Percentiles rank a stretch among this genome's conserved stretches.
Conservation (phyloP, 1,140 invertebrate genomes). For the Oncopodura yosiiana region DNA sequence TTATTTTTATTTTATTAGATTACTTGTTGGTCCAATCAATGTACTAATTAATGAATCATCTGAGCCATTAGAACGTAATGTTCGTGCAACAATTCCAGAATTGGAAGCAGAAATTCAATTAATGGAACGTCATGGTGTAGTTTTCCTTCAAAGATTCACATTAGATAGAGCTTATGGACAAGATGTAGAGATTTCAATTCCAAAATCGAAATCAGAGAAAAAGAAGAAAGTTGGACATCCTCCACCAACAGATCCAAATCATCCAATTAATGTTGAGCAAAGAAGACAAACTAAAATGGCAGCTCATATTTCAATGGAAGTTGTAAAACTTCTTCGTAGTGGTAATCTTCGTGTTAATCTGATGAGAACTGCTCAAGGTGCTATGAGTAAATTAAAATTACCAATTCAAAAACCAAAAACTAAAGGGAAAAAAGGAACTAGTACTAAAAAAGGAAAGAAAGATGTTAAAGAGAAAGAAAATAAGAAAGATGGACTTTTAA, state of each 20-base stretch:
- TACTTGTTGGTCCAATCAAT: conserved; percentile 31
- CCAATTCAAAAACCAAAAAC: conserved; percentile 29
- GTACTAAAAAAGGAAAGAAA: conserved; percentile 8
- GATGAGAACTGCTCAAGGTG: conserved; percentile 31
- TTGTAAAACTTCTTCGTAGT: conserved; percentile 33
- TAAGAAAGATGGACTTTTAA: too few species aligned
- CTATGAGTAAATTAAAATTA: conserved; percentile 33
- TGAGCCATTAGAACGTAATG: conserved; percentile 31
- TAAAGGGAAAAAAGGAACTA: conserved; percentile 17
- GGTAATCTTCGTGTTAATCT: conserved; percentile 34
- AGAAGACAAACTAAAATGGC: conserved; percentile 34
- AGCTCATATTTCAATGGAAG: conserved; percentile 35
- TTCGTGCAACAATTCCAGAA: conserved; percentile 32
- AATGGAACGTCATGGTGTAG: conserved; percentile 35
- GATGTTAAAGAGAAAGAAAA: too few species aligned
- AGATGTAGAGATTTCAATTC: conserved; percentile 34
- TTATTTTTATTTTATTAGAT: conserved; percentile 11
- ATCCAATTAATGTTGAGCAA: conserved; percentile 14
- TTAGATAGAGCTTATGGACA: conserved; percentile 34
- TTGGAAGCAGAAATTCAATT: conserved; percentile 33
- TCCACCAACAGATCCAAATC: conserved; percentile 20
- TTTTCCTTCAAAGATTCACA: conserved; percentile 34
- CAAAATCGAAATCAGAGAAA: conserved; percentile 28
- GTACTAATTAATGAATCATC: conserved; percentile 31
- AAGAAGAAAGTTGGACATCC: conserved; percentile 15